phyloP scores from a whole-genome alignment of 2,797 vertebrate species.

The Hirundo rustica region DNA sequence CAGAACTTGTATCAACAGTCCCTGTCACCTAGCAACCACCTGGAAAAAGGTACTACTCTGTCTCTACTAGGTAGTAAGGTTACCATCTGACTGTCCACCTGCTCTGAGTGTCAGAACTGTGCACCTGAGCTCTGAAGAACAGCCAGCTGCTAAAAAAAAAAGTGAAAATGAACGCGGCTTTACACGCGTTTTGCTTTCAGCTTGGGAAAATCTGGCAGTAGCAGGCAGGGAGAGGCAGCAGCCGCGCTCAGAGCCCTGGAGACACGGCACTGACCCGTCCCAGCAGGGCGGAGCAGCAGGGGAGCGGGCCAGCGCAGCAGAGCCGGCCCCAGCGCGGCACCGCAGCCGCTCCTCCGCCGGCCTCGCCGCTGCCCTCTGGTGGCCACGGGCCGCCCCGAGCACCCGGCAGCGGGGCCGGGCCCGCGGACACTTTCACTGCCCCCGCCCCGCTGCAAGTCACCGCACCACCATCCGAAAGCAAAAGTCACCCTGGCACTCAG shows the following conservation, averaged over 20 bases:
- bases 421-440: neutral
- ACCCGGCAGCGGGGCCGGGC: too few species aligned
- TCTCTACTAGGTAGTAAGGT: neutral
- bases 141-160: neutral
- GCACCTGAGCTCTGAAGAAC: neutral
- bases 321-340: neutral
- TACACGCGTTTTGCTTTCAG: rapidly evolving
- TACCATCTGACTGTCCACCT: neutral
- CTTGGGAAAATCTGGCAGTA: rapidly evolving
- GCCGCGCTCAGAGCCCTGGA: too few species aligned
- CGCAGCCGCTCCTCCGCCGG: neutral
- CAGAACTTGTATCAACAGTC: neutral
- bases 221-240: neutral
- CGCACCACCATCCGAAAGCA: neutral
- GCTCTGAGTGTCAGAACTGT: neutral
- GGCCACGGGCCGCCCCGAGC: neutral
- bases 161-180: rapidly evolving
- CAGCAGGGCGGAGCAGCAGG: neutral
- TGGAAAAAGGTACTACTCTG: neutral
- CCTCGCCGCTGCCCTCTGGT: neutral
- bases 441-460: neutral
- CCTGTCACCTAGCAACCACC: neutral
- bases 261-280: neutral
- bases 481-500: neutral
- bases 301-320: neutral